These are phyloP conservation scores for Laupala kohalensis DNA, from an alignment of 1,140 invertebrate genomes.

Conservation along the genomic window DNA sequence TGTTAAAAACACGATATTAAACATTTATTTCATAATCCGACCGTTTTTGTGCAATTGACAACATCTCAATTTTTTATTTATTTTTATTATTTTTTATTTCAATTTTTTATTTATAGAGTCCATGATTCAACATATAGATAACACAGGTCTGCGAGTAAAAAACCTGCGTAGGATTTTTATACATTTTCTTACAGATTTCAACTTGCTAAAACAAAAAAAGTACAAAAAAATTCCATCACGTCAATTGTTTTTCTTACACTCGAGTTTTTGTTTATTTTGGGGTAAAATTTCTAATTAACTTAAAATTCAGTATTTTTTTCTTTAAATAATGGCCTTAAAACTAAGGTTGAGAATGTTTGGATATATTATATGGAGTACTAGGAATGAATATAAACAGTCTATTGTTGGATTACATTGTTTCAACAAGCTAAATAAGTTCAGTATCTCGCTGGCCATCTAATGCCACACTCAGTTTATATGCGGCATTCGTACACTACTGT, in stretches of 20 bases:
- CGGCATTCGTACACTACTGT: background rate
- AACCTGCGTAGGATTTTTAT: background rate
- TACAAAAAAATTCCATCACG: background rate
- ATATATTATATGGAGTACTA: background rate
- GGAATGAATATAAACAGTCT: background rate
- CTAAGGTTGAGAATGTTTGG: background rate
- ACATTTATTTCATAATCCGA: no score
- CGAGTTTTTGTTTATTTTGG: background rate
- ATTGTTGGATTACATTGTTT: background rate
- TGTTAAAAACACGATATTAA: no score
- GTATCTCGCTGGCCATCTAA: no score
- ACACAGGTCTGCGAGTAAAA: background rate
- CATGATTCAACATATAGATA: no score
- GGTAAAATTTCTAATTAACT: background rate
- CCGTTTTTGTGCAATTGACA: no score
- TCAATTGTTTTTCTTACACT: background rate
- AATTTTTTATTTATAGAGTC: no score
- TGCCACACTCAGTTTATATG: background rate
- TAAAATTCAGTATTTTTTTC: background rate
- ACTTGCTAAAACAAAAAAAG: background rate
- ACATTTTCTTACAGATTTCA: background rate
- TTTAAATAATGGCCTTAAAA: background rate
- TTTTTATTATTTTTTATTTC: no score
- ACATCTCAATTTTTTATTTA: no score
- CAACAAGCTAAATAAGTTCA: background rate